A percentile compares a stretch with the other conserved stretches of the same genome.
Evolutionary conservation across 2,797 vertebrate species (phyloP).

Genomic region (Dipus sagitta): DNA sequence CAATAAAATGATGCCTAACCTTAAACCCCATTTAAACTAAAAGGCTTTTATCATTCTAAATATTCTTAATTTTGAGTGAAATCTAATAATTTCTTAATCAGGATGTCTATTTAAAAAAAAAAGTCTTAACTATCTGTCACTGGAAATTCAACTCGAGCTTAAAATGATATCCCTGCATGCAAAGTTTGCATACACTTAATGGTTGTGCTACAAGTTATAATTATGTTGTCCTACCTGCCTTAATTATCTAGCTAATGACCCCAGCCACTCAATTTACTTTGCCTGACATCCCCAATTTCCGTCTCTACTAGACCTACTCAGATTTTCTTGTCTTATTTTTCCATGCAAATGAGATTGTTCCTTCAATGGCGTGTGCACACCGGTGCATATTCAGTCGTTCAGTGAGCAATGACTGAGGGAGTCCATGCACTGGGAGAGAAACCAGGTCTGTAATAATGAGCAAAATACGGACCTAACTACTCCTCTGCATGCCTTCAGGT

Average conservation of each 20-base stretch:
- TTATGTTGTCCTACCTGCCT: slow-evolving; percentile 57
- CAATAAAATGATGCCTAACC: background rate
- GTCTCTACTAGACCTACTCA: slow-evolving; percentile 10
- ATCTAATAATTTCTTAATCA: slow-evolving; percentile 67
- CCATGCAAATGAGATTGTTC: slow-evolving; percentile 50
- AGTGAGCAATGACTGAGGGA: background rate
- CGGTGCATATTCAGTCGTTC: background rate
- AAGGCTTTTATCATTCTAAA: slow-evolving; percentile 55
- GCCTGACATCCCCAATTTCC: slow-evolving; percentile 19
- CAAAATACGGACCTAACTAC: background rate
- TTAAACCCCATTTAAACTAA: slow-evolving; percentile 42
- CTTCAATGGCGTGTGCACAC: background rate
- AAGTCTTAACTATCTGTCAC: slow-evolving; percentile 28
- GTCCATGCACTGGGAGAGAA: background rate
- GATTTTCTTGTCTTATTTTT: slow-evolving; percentile 52
- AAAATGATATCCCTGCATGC: slow-evolving; percentile 61
- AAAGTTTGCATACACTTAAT: slow-evolving; percentile 67
- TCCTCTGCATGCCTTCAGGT: background rate
- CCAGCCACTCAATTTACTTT: slow-evolving; percentile 26
- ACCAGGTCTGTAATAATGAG: background rate
- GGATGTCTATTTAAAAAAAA: background rate
- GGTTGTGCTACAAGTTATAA: slow-evolving; percentile 46
- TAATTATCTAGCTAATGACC: slow-evolving; percentile 61
- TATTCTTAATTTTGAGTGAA: slow-evolving; percentile 60
- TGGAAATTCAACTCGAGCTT: slow-evolving; percentile 59